A percentile compares a stretch with the other conserved stretches of the same genome.
Evolutionary conservation across 2,797 vertebrate species (phyloP).

Genomic region (Rhabdophis nuchalis): DNA sequence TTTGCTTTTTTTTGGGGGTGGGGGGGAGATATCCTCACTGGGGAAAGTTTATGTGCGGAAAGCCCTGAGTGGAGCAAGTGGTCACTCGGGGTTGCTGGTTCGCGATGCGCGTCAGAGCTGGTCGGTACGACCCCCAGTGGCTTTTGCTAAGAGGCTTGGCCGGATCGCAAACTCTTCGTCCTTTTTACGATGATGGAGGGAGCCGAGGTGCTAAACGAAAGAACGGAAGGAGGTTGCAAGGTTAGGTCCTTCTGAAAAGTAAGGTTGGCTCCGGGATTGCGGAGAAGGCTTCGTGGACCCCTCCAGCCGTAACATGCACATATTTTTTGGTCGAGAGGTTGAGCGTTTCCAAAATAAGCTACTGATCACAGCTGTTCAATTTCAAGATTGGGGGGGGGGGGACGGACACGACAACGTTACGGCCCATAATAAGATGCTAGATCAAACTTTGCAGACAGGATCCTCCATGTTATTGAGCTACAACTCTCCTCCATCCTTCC

Average conservation of each 20-base stretch:
- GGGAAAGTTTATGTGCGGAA: not conserved
- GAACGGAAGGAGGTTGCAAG: not conserved
- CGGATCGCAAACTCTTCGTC: not conserved
- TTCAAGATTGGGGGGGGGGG: slow-evolving; percentile 28
- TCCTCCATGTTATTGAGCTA: not conserved
- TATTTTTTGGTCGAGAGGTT: too few relatives aligned
- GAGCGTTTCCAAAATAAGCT: not conserved
- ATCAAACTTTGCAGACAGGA: not conserved
- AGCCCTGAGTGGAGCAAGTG: not conserved
- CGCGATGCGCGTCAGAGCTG: not conserved
- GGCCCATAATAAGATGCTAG: not conserved
- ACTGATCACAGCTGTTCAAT: not conserved
- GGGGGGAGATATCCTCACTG: not conserved
- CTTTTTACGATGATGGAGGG: not conserved
- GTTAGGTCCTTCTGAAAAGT: not conserved
- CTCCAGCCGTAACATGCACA: too few relatives aligned
- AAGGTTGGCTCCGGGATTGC: not conserved
- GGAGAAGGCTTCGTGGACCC: too few relatives aligned
- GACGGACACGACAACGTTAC: slow-evolving; percentile 19
- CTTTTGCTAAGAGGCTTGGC: not conserved
- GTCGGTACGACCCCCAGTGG: not conserved
- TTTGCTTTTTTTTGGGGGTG: not conserved
- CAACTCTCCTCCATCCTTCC: not conserved
- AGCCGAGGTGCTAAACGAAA: not conserved
- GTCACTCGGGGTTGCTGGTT: not conserved